Conservation (phyloP, 2,113 vertebrate species). For the Hiodon alosoides region DNA sequence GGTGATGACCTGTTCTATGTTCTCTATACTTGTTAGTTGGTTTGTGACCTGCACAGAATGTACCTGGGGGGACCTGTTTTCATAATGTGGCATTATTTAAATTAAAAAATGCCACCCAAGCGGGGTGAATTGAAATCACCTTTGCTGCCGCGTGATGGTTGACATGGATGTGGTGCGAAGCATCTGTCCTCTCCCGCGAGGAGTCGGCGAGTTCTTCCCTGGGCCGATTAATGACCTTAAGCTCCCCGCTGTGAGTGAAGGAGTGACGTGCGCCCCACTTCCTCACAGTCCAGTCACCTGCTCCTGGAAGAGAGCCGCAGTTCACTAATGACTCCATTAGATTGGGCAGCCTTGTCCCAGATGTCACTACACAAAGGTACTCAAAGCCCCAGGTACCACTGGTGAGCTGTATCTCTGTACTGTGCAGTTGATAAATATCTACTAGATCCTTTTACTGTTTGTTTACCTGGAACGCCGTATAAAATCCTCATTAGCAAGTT, state of each 20-base stretch:
- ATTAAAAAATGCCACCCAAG: no score
- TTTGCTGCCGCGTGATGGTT: not conserved
- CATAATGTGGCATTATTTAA: no score
- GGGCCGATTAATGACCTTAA: constrained; percentile 40
- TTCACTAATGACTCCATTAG: constrained; percentile 43
- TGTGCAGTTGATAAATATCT: no score
- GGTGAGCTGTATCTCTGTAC: constrained; percentile 14
- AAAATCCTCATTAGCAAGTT: no score
- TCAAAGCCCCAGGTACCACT: constrained; percentile 18
- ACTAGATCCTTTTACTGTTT: no score
- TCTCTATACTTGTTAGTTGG: no score
- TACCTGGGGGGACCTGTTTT: no score
- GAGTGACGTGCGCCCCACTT: constrained; percentile 27
- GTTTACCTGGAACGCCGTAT: no score
- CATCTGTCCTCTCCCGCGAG: not conserved
- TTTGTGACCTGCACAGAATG: no score
- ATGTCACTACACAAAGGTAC: constrained; percentile 30
- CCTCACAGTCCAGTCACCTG: constrained; percentile 24
- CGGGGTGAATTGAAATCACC: not conserved
- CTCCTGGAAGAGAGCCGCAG: constrained; percentile 29
- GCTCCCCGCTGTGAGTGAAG: constrained; percentile 26
- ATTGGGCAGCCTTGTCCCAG: constrained; percentile 29
- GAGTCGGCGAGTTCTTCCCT: constrained; percentile 25
- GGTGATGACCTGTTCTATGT: not conserved
- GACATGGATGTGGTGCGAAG: not conserved